Conservation (phyloP, 2,113 vertebrate genomes). For the Melierax canorus region DNA sequence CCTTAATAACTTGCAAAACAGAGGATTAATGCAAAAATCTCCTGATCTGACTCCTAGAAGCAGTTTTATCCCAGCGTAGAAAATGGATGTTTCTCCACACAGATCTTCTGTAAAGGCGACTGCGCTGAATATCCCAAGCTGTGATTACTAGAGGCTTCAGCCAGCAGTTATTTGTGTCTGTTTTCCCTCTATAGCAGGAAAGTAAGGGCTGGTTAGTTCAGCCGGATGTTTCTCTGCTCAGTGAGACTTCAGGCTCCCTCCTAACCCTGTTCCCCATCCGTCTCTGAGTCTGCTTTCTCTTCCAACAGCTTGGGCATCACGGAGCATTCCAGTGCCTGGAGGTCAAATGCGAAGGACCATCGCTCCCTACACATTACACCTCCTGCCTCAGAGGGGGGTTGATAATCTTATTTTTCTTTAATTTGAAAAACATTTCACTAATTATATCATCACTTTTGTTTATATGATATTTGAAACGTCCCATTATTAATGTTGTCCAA, state of each 20-base stretch:
- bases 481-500: neutral
- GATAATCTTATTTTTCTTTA: neutral
- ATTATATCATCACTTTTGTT: neutral
- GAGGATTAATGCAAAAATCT: neutral
- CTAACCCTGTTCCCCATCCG: fast-evolving
- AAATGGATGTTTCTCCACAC: neutral
- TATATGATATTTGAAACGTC: neutral
- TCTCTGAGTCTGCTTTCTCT: neutral
- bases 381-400: neutral
- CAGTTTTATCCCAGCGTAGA: neutral
- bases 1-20: neutral
- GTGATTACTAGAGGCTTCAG: neutral
- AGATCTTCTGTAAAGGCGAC: neutral
- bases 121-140: neutral
- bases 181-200: neutral
- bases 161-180: neutral
- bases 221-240: neutral
- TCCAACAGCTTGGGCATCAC: neutral
- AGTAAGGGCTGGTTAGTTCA: neutral
- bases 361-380: neutral
- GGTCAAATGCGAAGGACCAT: neutral
- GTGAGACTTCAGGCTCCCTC: neutral
- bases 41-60: neutral
- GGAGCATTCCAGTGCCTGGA: neutral
- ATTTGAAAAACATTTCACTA: neutral